Evolutionary conservation across 2,888 invertebrate species (phyloP), one percentile per base, ranked within the genome.

Genomic region (Tipula vernalis): DNA sequence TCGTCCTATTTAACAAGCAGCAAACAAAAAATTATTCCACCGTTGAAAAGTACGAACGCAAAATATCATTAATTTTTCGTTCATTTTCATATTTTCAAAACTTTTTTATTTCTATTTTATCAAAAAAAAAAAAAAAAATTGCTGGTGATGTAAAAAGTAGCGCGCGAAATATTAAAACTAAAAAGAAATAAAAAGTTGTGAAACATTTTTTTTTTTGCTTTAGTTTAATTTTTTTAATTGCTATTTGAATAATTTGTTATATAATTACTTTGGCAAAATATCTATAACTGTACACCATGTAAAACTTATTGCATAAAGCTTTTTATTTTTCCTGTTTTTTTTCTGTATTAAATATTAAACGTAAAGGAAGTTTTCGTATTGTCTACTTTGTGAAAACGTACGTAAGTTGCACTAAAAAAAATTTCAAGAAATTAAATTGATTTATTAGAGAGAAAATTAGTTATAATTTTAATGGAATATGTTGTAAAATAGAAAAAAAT

Each of bases 171-270:
- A 71, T 28, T 28, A 28, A 28, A 28, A 28, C 28, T 28, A 71
- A 28, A 71, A 28, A 71, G 10, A 71, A 28, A 71, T 71, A 28
- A 71, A 71, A 71, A 71, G 0, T 71, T 71, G 71, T 71, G 71
- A 71, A 71, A 28, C 28, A 28, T 28, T 71, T 57, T 57, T 10
- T 71, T 28, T 71, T 71, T 28, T 71, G 3, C 18, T 10, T 10
- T 3, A 71, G 28, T 71, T 71, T 71, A 71, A 71, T 71, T 28
- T 28, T 71, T 71, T 71, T 71, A 71, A 71, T 71, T 71, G 71
- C 71, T 71, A 71, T 71, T 71, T 71, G 71, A 71, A 71, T 71
- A 71, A 71, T 71, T 71, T 71, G 71, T 71, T 71, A 71, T 71
- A 71, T 71, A 71, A 71, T 71, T 71, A 71, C 71, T 71, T 71